Evolutionary conservation across 2,797 vertebrate species (phyloP), one percentile per base, ranked within the genome.

Genomic region (Gambelia wislizenii): DNA sequence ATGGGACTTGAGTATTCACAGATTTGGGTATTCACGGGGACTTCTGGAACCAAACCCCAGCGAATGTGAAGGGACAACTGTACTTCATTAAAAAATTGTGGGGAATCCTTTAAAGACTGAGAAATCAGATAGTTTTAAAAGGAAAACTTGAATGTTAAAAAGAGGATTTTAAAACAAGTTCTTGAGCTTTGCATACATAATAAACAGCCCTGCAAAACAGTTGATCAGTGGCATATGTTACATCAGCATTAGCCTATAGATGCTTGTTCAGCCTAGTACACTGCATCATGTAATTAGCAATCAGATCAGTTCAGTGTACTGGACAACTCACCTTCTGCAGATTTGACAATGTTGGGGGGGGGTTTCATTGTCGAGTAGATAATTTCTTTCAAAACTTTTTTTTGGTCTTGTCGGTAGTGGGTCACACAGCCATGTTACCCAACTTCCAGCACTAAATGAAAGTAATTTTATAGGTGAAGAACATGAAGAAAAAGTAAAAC

Each of bases 401-500:
- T 75, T 47, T 76, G 47, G 25, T 36, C 67, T 30, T 22, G 52
- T 49, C 69, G 42, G 44, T 52, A 27, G 8, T 79, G 33, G 61
- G 16, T 47, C 9, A 44, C 42, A 25, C 47, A 83, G 74, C 54
- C 39, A 54, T 14, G 0, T 5, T 88, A 69, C 4, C 59, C 67
- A 89, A 54, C 22, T 81, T 39, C 25, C 90, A 94, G 92, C 84
- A 56, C 87, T 91, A 86, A 89, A 80, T 89, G 39, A 84, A 90
- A 25, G 49, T 88, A 84, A 86, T 94, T 85, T 95, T 82, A 18
- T 85, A 99, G 99, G 97, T 97, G 96, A 97, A 61, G 98, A 98
- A 52, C 97, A 97, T 89, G 96, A 98, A 89, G 96, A 98, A 92
- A 98, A 98, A 89, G 0, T 96, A 88, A 97, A 97, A 94, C 92